Evolutionary conservation across 1,140 invertebrate genomes (phyloP).

Genomic region (Trissolcus basalis): DNA sequence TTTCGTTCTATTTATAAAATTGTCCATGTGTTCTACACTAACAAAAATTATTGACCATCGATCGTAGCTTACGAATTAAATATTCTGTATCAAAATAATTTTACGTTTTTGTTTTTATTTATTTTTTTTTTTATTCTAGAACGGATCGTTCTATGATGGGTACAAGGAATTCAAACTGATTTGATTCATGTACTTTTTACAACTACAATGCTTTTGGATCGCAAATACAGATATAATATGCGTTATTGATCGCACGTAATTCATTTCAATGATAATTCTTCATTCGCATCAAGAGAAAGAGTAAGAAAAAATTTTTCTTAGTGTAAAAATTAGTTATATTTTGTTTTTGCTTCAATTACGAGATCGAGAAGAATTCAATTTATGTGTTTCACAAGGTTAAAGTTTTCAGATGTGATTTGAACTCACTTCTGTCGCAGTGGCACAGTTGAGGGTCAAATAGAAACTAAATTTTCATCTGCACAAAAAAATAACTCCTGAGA

Average conservation of each 20-base stretch:
- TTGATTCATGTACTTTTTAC: conserved; percentile 28
- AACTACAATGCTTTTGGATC: conserved; percentile 10
- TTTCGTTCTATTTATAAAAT: conserved; percentile 51
- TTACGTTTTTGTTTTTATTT: conserved; percentile 13
- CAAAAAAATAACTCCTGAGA: too few species aligned
- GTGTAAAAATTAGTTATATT: conserved; percentile 23
- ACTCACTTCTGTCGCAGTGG: neutral
- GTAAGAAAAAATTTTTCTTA: conserved; percentile 23
- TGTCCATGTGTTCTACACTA: conserved; percentile 39
- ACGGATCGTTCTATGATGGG: neutral
- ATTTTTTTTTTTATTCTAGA: conserved; percentile 3
- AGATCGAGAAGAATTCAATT: conserved; percentile 26
- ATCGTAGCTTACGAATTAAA: conserved; percentile 20
- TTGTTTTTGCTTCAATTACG: conserved; percentile 22
- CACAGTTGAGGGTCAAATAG: neutral
- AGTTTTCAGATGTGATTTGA: neutral
- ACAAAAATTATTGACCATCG: conserved; percentile 44
- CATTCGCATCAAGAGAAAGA: conserved; percentile 1
- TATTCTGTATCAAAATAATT: conserved; percentile 48
- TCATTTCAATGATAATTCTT: conserved; percentile 4
- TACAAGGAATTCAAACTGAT: neutral
- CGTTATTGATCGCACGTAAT: too few species aligned
- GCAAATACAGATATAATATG: too few species aligned
- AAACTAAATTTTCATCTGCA: neutral
- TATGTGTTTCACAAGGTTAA: neutral